Evolutionary conservation across 2,797 vertebrate species (phyloP).

Genomic region (Xenops minutus): DNA sequence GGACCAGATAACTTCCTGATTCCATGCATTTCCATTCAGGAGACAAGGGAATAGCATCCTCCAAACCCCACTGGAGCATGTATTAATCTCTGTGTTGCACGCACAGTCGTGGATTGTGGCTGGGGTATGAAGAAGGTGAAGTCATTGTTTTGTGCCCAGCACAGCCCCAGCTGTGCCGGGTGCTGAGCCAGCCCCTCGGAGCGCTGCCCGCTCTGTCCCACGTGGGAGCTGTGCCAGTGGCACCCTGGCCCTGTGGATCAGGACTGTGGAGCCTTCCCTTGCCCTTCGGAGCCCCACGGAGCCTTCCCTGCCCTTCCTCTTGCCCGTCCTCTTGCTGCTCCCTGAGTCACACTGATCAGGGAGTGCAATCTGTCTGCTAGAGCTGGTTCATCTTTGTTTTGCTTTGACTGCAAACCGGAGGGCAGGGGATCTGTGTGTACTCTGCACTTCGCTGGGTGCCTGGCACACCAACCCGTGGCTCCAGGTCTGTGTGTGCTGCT

Average conservation of each 20-base stretch:
- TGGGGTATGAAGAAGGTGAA: neutral
- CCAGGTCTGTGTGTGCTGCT: accelerated
- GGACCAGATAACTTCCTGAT: neutral
- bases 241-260: accelerated
- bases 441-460: neutral
- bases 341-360: neutral
- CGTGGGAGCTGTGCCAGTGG: neutral
- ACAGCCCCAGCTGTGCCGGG: neutral
- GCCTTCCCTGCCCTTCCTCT: neutral
- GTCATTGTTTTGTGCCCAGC: constrained; percentile 12
- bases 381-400: neutral
- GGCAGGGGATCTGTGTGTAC: neutral
- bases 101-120: neutral
- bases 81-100: neutral
- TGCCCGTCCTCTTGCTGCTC: neutral
- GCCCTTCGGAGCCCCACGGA: neutral
- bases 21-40: neutral
- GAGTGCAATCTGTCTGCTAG: neutral
- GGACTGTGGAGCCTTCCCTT: neutral
- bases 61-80: neutral
- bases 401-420: neutral
- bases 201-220: accelerated
- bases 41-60: neutral
- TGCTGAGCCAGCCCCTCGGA: neutral
- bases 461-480: neutral